Evolutionary conservation across 1,140 invertebrate species (phyloP).

Genomic region (Glossosoma conforme): DNA sequence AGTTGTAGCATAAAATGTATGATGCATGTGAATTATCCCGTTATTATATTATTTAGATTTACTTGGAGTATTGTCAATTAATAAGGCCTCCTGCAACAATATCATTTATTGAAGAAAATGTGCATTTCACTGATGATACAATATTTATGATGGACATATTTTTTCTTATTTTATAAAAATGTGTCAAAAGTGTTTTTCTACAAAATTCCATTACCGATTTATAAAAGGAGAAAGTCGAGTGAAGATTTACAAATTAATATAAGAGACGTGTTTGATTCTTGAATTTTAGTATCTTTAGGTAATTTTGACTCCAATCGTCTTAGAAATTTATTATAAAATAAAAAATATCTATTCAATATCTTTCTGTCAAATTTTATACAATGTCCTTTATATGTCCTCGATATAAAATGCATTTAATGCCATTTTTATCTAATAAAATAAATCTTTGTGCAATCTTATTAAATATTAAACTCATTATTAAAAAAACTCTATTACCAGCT

Average conservation of each 20-base stretch:
- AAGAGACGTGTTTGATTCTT: not conserved
- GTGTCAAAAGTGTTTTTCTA: too few species aligned
- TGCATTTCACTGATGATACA: too few species aligned
- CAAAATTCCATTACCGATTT: too few species aligned
- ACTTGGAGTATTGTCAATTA: too few species aligned
- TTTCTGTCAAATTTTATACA: not conserved
- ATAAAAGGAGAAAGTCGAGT: too few species aligned
- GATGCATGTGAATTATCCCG: not conserved
- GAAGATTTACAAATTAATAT: not conserved
- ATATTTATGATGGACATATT: too few species aligned
- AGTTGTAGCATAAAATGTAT: not conserved
- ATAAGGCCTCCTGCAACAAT: too few species aligned
- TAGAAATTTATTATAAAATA: not conserved
- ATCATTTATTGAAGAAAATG: too few species aligned
- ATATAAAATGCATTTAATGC: constrained; percentile 21
- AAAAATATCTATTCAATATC: not conserved
- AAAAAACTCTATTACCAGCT: too few species aligned
- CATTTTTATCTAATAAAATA: constrained; percentile 10
- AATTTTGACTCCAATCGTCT: not conserved
- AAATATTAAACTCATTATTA: not conserved
- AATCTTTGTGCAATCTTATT: constrained; percentile 21
- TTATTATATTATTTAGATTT: not conserved
- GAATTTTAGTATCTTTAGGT: not conserved
- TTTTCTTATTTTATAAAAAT: too few species aligned
- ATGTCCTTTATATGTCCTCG: not conserved